phyloP scores from a whole-genome alignment of 2,113 vertebrate genomes.

The Phainopepla nitens region DNA sequence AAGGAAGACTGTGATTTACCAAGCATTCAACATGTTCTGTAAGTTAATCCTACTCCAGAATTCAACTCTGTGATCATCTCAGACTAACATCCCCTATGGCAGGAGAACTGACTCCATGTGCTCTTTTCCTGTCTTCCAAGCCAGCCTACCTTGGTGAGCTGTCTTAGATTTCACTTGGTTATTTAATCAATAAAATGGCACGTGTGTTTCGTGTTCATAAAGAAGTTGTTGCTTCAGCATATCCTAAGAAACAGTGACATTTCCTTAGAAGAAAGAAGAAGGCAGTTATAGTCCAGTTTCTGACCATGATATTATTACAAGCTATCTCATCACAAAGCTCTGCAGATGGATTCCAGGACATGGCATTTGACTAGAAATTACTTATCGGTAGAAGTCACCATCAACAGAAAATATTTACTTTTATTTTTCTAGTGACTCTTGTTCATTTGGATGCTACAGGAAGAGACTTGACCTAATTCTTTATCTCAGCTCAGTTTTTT shows the following conservation, averaged over 20 bases:
- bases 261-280: not conserved
- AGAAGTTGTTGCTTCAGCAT: not conserved
- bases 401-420: not conserved
- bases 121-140: not conserved
- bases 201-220: fast-evolving
- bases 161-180: not conserved
- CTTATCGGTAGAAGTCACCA: not conserved
- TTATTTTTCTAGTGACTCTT: not conserved
- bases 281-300: not conserved
- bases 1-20: not conserved
- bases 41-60: not conserved
- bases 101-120: not conserved
- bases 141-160: not conserved
- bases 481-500: not conserved
- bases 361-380: not conserved
- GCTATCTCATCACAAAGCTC: not conserved
- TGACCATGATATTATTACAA: not conserved
- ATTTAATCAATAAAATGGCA: not conserved
- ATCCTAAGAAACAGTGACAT: not conserved
- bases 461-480: not conserved
- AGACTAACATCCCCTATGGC: not conserved
- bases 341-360: not conserved
- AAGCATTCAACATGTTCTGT: not conserved
- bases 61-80: not conserved
- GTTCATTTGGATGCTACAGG: not conserved